A percentile compares a stretch with the other conserved stretches of the same genome.
phyloP scores from a whole-genome alignment of 2,797 vertebrate species.

The Manis pentadactyla region DNA sequence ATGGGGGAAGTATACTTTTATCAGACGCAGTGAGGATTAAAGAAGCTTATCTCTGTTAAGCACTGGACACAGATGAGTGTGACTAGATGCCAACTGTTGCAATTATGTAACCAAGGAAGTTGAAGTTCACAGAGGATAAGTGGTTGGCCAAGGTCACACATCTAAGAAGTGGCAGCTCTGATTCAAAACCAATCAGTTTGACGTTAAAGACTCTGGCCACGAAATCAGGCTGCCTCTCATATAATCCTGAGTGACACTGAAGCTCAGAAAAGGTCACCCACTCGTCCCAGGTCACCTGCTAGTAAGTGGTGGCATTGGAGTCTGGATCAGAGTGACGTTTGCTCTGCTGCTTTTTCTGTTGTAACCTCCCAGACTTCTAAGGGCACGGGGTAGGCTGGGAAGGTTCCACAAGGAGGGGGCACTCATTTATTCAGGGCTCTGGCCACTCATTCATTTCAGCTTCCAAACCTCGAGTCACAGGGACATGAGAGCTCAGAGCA shows the following conservation, averaged over 20 bases:
- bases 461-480: not conserved
- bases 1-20: not conserved
- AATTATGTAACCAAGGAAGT: not conserved
- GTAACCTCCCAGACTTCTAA: not conserved
- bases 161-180: not conserved
- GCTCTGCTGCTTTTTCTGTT: not conserved
- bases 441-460: not conserved
- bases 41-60: not conserved
- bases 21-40: not conserved
- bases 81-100: not conserved
- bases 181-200: not conserved
- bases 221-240: not conserved
- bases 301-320: not conserved
- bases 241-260: not conserved
- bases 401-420: not conserved
- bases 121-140: not conserved
- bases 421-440: not conserved
- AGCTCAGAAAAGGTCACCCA: not conserved
- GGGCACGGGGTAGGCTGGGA: no score
- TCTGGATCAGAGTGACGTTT: not conserved
- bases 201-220: not conserved
- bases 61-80: not conserved
- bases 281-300: not conserved
- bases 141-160: not conserved
- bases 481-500: accelerated